Evolutionary conservation across 2,797 vertebrate genomes (phyloP).

Genomic region (Brachyrhaphis roseni): DNA sequence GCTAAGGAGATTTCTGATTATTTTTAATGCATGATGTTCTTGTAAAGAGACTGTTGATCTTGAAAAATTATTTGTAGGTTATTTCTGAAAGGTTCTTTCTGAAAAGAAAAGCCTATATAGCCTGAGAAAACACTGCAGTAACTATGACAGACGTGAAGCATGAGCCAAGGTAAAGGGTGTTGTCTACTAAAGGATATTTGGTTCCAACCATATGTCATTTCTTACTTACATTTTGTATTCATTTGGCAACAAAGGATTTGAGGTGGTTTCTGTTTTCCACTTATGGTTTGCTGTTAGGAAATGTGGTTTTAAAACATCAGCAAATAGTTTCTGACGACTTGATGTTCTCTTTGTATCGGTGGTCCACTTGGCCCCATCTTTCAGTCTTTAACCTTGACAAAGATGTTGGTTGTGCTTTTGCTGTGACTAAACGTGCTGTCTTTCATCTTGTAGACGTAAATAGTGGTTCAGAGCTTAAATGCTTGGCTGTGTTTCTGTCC

Average conservation of each 20-base stretch:
- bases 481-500: too few species aligned
- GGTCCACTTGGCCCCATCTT: not conserved
- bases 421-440: not conserved
- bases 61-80: not conserved
- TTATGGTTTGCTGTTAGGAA: not conserved
- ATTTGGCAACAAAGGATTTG: not conserved
- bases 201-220: not conserved
- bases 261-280: not conserved
- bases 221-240: not conserved
- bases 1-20: not conserved
- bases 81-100: not conserved
- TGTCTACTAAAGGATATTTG: not conserved
- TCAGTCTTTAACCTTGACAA: not conserved
- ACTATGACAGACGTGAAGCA: not conserved
- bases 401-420: not conserved
- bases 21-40: not conserved
- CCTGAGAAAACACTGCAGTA: not conserved
- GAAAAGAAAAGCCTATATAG: not conserved
- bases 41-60: not conserved
- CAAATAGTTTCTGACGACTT: not conserved
- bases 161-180: not conserved
- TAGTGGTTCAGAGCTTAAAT: not conserved
- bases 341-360: not conserved
- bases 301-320: not conserved
- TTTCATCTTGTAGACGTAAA: not conserved